Evolutionary conservation across 92 coral and sea anemone species (phyloP).

Genomic region (Phymanthus crucifer): DNA sequence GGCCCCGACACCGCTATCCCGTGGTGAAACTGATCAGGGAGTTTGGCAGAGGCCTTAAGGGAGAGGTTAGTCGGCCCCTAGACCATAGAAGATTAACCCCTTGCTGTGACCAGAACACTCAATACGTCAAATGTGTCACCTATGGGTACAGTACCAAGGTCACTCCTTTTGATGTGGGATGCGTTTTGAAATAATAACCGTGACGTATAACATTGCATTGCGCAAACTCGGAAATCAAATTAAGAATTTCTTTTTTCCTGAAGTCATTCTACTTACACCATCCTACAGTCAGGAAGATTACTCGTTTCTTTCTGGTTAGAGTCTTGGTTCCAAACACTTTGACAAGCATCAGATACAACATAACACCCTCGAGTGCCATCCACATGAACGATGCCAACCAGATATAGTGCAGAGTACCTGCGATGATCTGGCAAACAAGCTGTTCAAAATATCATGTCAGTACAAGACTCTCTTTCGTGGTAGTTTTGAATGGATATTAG

Average conservation of each 20-base stretch:
- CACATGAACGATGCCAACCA: slow-evolving; percentile 90
- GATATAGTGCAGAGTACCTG: slow-evolving; percentile 79
- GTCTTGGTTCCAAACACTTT: slow-evolving; percentile 93
- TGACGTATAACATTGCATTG: no score
- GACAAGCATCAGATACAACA: slow-evolving; percentile 87
- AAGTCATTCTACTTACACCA: slow-evolving; percentile 73
- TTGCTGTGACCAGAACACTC: no score
- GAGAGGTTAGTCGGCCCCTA: no score
- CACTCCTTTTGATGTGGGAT: no score
- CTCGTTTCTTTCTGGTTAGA: slow-evolving; percentile 65
- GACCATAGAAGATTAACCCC: no score
- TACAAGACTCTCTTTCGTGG: background rate
- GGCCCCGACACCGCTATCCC: no score
- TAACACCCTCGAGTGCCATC: slow-evolving; percentile 98
- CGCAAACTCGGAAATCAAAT: background rate
- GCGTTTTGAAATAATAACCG: no score
- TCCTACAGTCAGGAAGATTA: slow-evolving; percentile 75
- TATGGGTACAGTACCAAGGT: no score
- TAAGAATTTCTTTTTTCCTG: background rate
- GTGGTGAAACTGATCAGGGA: no score
- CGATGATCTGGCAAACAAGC: slow-evolving; percentile 80
- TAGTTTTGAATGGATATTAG: background rate
- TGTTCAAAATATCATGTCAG: slow-evolving; percentile 21
- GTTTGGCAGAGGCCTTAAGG: no score
- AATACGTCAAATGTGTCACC: no score